phyloP scores from a whole-genome alignment of 2,113 vertebrate genomes.

The Perognathus longimembris region DNA sequence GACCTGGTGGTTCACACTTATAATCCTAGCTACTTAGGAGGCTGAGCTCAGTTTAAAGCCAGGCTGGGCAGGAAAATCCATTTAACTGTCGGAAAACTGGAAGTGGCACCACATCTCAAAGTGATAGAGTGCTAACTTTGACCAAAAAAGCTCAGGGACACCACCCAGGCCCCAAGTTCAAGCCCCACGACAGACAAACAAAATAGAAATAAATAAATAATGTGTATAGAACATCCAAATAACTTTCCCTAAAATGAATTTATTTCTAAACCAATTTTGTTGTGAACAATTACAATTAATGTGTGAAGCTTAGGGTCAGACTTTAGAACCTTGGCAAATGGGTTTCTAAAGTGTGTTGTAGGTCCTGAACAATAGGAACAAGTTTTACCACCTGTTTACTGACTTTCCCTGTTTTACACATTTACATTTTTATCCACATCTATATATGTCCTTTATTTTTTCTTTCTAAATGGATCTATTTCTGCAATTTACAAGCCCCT shows the following conservation, averaged over 20 bases:
- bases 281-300: neutral
- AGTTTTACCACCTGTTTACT: neutral
- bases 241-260: neutral
- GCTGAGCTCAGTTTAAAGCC: too few relatives aligned
- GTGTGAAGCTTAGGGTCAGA: neutral
- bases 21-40: too few relatives aligned
- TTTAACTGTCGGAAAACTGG: too few relatives aligned
- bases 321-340: neutral
- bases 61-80: too few relatives aligned
- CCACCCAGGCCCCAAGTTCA: too few relatives aligned
- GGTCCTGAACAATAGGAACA: neutral
- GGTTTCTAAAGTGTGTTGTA: neutral
- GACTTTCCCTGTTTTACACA: neutral
- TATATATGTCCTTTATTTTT: neutral
- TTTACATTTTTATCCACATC: neutral
- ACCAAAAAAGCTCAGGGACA: too few relatives aligned
- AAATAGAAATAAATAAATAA: too few relatives aligned
- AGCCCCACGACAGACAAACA: too few relatives aligned
- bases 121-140: too few relatives aligned
- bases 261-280: neutral
- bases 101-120: too few relatives aligned
- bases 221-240: too few relatives aligned
- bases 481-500: conserved; percentile 48
- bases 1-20: too few relatives aligned
- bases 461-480: neutral